These are phyloP conservation scores for Scolopax mira DNA, from an alignment of 2,113 vertebrate genomes.

Conservation along the genomic window DNA sequence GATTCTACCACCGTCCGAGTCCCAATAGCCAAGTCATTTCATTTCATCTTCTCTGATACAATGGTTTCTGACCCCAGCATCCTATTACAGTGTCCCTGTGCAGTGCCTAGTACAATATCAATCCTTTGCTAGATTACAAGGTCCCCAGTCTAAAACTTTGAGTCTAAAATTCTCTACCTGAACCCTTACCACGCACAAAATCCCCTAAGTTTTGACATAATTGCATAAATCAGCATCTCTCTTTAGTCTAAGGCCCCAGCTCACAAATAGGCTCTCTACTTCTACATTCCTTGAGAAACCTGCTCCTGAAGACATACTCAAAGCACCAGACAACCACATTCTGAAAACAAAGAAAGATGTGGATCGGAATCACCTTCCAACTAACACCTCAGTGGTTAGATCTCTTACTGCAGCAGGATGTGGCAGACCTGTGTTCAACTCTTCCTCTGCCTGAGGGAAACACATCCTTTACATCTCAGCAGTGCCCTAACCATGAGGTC, in stretches of 20 bases:
- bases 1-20: neutral
- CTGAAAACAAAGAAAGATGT: neutral
- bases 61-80: neutral
- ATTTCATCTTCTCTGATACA: neutral
- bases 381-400: neutral
- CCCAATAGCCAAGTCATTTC: neutral
- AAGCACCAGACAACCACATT: neutral
- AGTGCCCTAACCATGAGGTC: neutral
- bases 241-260: neutral
- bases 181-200: neutral
- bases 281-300: neutral
- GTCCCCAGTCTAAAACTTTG: neutral
- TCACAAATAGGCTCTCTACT: neutral
- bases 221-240: neutral
- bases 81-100: neutral
- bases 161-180: neutral
- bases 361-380: neutral
- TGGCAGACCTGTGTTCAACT: neutral
- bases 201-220: neutral
- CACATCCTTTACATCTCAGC: neutral
- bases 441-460: neutral
- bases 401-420: neutral
- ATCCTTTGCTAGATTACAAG: neutral
- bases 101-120: neutral
- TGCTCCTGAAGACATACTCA: neutral